Conservation (phyloP, 2,113 vertebrate species). For the Ptyas mucosa region DNA sequence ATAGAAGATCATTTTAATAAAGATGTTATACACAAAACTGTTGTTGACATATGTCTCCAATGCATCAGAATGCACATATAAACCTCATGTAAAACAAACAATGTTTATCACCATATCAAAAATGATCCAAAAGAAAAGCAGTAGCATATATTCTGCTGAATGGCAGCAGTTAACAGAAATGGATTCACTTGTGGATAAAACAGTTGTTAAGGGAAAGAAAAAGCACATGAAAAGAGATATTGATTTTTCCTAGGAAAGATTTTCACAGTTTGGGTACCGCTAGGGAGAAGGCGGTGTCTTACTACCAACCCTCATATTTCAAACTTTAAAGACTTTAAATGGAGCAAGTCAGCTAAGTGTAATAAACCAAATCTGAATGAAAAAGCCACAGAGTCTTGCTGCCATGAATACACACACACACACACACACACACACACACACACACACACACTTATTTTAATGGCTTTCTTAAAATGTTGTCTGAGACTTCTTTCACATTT, state of each 20-base stretch:
- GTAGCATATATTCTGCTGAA: not conserved
- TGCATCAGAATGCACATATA: not conserved
- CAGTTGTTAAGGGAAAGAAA: not conserved
- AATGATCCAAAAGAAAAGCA: not conserved
- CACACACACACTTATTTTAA: not conserved
- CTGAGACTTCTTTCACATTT: not conserved
- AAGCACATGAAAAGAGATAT: not conserved
- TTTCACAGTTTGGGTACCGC: not conserved
- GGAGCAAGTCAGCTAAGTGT: not conserved
- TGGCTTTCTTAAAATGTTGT: not conserved
- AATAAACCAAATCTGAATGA: not conserved
- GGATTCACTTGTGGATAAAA: not conserved
- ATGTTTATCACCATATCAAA: not conserved
- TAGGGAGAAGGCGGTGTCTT: not conserved
- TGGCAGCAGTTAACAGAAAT: not conserved
- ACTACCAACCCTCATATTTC: not conserved
- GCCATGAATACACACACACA: not conserved
- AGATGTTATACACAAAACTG: not conserved
- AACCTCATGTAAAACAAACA: not conserved
- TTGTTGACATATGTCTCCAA: not conserved
- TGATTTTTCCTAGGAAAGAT: not conserved
- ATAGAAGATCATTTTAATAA: not conserved
- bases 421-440: not conserved
- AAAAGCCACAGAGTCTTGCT: not conserved
- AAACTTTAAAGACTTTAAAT: not conserved